Evolutionary conservation across 2,113 vertebrate genomes (phyloP).

Genomic region (Benitochromis conjunctus): DNA sequence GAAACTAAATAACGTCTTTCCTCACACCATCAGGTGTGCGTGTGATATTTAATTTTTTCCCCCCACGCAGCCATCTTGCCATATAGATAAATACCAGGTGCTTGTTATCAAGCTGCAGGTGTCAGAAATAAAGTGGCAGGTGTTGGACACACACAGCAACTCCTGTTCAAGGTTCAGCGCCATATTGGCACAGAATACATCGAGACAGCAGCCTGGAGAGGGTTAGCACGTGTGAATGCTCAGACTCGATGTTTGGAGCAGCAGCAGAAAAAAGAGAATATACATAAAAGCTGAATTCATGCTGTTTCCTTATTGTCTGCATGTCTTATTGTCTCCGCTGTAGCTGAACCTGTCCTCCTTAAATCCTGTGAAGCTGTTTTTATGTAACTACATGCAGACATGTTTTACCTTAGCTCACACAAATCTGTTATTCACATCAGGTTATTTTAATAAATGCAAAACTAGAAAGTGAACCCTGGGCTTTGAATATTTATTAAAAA

Average conservation of each 20-base stretch:
- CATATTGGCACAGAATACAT: not conserved
- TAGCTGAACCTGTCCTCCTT: not conserved
- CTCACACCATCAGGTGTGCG: not conserved
- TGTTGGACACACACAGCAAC: not conserved
- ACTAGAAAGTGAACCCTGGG: not conserved
- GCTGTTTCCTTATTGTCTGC: not conserved
- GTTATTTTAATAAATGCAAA: not conserved
- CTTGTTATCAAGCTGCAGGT: conserved; percentile 4
- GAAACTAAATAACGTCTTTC: not conserved
- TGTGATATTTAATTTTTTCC: not conserved
- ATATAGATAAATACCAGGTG: not conserved
- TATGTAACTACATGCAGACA: not conserved
- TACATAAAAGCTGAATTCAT: not conserved
- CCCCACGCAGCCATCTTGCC: not conserved
- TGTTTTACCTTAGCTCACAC: not conserved
- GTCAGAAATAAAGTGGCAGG: not conserved
- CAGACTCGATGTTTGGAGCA: not conserved
- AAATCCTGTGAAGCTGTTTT: not conserved
- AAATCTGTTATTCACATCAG: not conserved
- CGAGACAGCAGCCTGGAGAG: not conserved
- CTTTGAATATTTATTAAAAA: not conserved
- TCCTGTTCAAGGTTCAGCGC: not conserved
- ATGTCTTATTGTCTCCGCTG: not conserved
- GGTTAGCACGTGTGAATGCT: fast-evolving
- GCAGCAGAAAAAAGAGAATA: not conserved